phyloP scores from a whole-genome alignment of 2,888 invertebrate species.

The Eugnorisma glareosa region DNA sequence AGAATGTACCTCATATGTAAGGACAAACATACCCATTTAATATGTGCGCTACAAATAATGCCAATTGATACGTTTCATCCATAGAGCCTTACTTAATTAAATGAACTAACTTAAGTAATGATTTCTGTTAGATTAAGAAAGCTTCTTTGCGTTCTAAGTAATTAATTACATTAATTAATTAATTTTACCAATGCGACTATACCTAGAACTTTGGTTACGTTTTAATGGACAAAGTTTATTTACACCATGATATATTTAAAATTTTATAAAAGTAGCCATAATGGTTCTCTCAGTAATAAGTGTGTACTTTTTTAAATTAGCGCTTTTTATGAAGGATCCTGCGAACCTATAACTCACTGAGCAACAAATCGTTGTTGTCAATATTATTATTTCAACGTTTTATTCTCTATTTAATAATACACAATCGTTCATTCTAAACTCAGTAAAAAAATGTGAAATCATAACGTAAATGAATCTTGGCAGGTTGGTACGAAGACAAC shows the following conservation, averaged over 20 bases:
- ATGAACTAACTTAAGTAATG: constrained; percentile 24
- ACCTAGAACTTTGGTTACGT: constrained; percentile 13
- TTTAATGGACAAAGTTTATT: constrained; percentile 43
- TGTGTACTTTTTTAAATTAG: constrained; percentile 17
- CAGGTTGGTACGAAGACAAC: constrained; percentile 99
- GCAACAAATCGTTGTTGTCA: neutral
- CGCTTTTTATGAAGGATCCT: neutral
- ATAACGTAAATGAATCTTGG: constrained; percentile 11
- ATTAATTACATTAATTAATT: constrained; percentile 47
- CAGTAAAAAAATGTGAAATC: neutral
- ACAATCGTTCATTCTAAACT: neutral
- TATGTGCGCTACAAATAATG: constrained; percentile 20
- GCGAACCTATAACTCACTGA: neutral
- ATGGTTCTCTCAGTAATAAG: constrained; percentile 9
- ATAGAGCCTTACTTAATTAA: constrained; percentile 23
- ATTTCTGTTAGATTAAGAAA: constrained; percentile 38
- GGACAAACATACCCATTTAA: neutral
- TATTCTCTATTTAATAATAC: neutral
- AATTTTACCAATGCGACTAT: constrained; percentile 17
- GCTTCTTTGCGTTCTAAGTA: constrained; percentile 32
- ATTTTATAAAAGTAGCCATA: neutral
- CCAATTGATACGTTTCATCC: neutral
- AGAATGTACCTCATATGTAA: neutral
- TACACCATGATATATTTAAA: constrained; percentile 2
- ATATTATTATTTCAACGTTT: neutral